Conservation (phyloP, 2,888 invertebrate genomes). For the Andrena haemorrhoa region DNA sequence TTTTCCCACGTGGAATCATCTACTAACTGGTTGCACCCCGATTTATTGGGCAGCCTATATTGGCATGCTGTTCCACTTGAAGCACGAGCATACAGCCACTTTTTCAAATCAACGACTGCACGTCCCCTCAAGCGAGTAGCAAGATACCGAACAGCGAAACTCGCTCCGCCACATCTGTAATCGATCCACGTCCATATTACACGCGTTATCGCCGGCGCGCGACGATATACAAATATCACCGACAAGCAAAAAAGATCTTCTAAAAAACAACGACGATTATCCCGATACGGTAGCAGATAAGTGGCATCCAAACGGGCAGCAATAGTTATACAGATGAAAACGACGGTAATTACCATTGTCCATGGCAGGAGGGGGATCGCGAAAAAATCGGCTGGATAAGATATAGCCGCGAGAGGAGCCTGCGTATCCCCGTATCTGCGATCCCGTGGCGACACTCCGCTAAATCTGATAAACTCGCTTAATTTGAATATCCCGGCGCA, state of each 20-base stretch:
- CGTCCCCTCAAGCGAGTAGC: too few relatives aligned
- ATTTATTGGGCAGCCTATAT: too few relatives aligned
- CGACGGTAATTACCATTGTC: slow-evolving; percentile 8
- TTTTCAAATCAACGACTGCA: too few relatives aligned
- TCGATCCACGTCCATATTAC: too few relatives aligned
- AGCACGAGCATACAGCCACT: too few relatives aligned
- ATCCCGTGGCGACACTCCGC: slow-evolving; percentile 74
- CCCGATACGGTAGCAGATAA: not conserved
- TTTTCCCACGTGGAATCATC: too few relatives aligned
- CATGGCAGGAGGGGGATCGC: not conserved
- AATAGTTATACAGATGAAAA: not conserved
- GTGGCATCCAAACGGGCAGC: not conserved
- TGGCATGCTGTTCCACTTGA: too few relatives aligned
- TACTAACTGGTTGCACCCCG: too few relatives aligned
- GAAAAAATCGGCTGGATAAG: slow-evolving; percentile 51
- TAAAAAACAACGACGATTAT: slow-evolving; percentile 2
- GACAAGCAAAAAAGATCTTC: too few relatives aligned
- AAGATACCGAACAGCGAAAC: too few relatives aligned
- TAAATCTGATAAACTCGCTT: slow-evolving; percentile 82
- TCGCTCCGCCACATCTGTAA: too few relatives aligned
- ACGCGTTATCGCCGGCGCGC: too few relatives aligned
- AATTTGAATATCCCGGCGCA: slow-evolving; percentile 82
- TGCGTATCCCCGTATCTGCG: slow-evolving; percentile 56
- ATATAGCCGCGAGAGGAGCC: slow-evolving; percentile 30
- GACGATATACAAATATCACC: slow-evolving; percentile 43